A percentile compares a stretch with the other conserved stretches of the same genome.
These are phyloP conservation scores for Chlorops oryzae DNA, from an alignment of 1,140 invertebrate genomes.

Conservation along the genomic window DNA sequence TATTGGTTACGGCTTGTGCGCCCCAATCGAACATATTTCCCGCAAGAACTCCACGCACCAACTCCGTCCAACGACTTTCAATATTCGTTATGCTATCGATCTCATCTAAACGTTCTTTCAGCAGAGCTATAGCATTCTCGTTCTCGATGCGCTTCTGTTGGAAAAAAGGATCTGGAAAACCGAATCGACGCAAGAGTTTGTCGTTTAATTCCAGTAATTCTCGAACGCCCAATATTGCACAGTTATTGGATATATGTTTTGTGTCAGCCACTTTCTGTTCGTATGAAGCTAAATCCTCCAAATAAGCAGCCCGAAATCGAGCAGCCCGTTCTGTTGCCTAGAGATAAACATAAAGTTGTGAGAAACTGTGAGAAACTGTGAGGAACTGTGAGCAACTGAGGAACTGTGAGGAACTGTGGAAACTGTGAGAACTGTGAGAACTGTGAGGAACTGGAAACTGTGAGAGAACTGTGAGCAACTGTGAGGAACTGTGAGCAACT, in stretches of 20 bases:
- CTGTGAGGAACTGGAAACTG: too few species aligned
- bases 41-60: conserved; percentile 57
- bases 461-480: too few species aligned
- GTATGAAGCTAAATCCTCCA: conserved; percentile 71
- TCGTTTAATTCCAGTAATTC: conserved; percentile 87
- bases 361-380: too few species aligned
- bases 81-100: conserved; percentile 54
- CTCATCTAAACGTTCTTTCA: conserved; percentile 52
- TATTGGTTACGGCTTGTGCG: conserved; percentile 75
- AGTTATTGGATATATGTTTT: conserved; percentile 61
- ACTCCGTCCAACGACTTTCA: conserved; percentile 54
- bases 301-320: conserved; percentile 77
- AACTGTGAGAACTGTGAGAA: too few species aligned
- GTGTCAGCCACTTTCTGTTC: conserved; percentile 44
- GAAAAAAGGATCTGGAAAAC: conserved; percentile 89
- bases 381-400: too few species aligned
- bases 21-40: conserved; percentile 97
- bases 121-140: conserved; percentile 50
- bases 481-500: too few species aligned
- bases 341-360: too few species aligned
- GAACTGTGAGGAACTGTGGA: too few species aligned
- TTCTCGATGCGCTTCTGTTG: conserved; percentile 62
- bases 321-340: conserved; percentile 70
- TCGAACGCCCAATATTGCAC: conserved; percentile 58
- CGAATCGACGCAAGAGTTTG: conserved; percentile 81